phyloP scores from a whole-genome alignment of 2,888 invertebrate species.

The Ochropleura leucogaster region DNA sequence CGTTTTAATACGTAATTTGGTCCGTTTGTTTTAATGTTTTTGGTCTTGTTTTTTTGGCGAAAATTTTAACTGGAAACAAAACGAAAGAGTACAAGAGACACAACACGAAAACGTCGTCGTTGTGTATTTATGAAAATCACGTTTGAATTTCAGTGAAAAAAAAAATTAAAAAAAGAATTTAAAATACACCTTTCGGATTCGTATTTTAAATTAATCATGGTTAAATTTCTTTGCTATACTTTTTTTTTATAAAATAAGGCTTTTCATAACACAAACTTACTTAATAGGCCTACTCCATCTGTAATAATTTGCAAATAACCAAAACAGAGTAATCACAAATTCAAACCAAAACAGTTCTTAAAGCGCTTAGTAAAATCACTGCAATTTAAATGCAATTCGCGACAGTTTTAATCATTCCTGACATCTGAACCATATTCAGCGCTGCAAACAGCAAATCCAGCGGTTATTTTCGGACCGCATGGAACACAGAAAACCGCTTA shows the following conservation, averaged over 20 bases:
- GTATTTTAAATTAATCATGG: neutral
- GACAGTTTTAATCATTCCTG: constrained; percentile 69
- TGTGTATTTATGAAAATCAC: neutral
- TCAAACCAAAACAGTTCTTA: constrained; percentile 30
- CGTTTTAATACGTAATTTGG: constrained; percentile 55
- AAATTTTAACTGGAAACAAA: too few relatives aligned
- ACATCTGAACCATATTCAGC: constrained; percentile 66
- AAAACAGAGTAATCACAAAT: constrained; percentile 24
- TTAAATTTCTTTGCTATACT: neutral
- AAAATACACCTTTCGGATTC: too few relatives aligned
- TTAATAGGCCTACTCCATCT: neutral
- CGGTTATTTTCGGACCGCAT: constrained; percentile 78
- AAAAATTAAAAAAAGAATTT: neutral
- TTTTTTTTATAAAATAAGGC: neutral
- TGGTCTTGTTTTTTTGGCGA: neutral
- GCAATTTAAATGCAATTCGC: constrained; percentile 53
- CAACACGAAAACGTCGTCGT: neutral
- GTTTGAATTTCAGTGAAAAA: neutral
- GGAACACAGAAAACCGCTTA: constrained; percentile 89
- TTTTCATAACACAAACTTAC: neutral
- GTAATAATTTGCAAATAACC: neutral
- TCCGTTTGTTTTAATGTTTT: constrained; percentile 14
- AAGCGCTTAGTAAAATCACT: constrained; percentile 29
- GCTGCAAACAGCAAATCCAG: constrained; percentile 68
- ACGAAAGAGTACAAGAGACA: too few relatives aligned